phyloP scores from a whole-genome alignment of 1,140 invertebrate genomes.

The Notospermus geniculatus region DNA sequence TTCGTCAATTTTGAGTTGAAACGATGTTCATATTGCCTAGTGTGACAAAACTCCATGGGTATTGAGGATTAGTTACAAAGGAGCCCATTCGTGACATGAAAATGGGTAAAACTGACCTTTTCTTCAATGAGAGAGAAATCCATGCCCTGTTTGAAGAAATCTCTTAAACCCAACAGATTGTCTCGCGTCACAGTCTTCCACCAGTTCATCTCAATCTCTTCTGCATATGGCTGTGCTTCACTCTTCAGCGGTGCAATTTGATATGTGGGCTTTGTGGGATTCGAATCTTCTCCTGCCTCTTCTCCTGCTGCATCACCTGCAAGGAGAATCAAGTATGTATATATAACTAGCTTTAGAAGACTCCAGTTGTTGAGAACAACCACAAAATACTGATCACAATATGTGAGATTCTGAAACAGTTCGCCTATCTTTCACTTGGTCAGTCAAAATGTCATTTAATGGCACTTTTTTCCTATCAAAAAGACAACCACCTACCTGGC shows the following conservation, averaged over 20 bases:
- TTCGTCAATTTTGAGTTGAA: not conserved
- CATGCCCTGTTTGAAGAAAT: slow-evolving; percentile 51
- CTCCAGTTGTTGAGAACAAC: too few relatives aligned
- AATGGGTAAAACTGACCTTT: slow-evolving; percentile 33
- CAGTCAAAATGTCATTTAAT: too few relatives aligned
- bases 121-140: slow-evolving; percentile 44
- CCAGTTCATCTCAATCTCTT: slow-evolving; percentile 47
- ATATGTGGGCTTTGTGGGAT: not conserved
- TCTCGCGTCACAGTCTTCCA: slow-evolving; percentile 32
- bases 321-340: too few relatives aligned
- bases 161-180: slow-evolving; percentile 41
- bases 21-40: not conserved
- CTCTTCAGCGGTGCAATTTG: slow-evolving; percentile 33
- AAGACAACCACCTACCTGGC: too few relatives aligned
- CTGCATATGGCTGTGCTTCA: slow-evolving; percentile 33
- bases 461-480: too few relatives aligned
- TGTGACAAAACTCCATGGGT: not conserved
- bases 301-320: too few relatives aligned
- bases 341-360: too few relatives aligned
- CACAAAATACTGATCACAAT: too few relatives aligned
- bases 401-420: too few relatives aligned
- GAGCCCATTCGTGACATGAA: not conserved
- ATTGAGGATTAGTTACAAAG: not conserved
- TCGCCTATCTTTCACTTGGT: too few relatives aligned
- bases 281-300: too few relatives aligned